These are phyloP conservation scores for Drosophila prosaltans DNA, from an alignment of 1,140 invertebrate genomes.

Conservation along the genomic window DNA sequence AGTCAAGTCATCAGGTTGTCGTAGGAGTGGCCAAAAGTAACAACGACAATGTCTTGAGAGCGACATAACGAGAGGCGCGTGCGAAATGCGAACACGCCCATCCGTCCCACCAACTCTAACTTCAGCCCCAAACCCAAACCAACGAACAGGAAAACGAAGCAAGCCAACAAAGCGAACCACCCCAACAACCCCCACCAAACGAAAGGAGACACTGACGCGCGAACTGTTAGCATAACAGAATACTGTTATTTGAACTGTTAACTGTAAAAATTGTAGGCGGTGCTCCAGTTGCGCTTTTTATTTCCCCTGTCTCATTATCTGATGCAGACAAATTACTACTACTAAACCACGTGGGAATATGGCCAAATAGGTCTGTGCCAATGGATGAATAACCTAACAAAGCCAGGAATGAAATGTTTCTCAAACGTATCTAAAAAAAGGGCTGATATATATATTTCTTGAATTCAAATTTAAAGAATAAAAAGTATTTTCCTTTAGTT, in stretches of 20 bases:
- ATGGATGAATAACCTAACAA: too few relatives aligned
- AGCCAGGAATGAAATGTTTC: too few relatives aligned
- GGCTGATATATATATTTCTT: too few relatives aligned
- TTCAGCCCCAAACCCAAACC: slow-evolving; percentile 18
- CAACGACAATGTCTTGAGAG: slow-evolving; percentile 39
- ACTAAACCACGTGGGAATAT: not conserved
- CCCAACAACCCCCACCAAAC: slow-evolving; percentile 18
- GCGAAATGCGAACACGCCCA: slow-evolving; percentile 62
- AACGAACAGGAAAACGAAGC: slow-evolving; percentile 20
- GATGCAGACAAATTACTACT: slow-evolving; percentile 68
- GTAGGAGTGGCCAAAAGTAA: slow-evolving; percentile 75
- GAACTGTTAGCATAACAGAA: slow-evolving; percentile 41
- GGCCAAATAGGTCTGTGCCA: not conserved
- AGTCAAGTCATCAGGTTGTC: slow-evolving; percentile 27
- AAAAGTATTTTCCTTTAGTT: too few relatives aligned
- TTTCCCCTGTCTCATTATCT: slow-evolving; percentile 46
- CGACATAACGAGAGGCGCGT: slow-evolving; percentile 44
- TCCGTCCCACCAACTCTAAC: slow-evolving; percentile 14
- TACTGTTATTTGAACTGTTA: slow-evolving; percentile 24
- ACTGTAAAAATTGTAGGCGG: slow-evolving; percentile 32
- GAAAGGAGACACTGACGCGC: not conserved
- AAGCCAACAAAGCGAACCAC: slow-evolving; percentile 18
- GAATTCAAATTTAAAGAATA: not conserved
- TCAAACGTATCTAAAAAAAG: too few relatives aligned
- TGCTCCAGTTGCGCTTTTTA: slow-evolving; percentile 43